Evolutionary conservation across 2,888 invertebrate species (phyloP), one percentile per base, ranked within the genome.

Genomic region (Oscheius sp.): DNA sequence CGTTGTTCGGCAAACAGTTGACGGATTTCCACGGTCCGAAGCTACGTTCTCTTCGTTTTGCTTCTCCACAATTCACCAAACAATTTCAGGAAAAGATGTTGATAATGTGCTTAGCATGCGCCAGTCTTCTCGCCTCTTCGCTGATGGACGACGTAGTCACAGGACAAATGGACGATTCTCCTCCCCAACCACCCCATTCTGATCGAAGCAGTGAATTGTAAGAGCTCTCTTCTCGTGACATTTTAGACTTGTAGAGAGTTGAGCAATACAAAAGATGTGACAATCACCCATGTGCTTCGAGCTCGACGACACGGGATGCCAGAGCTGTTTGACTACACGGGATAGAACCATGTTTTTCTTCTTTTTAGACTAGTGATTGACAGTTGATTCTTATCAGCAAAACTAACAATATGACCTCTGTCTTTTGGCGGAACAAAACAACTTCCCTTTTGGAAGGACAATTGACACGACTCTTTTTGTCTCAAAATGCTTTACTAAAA

Each of bases 91-190:
- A 39, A 12, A 58, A 20, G 6, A 58, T 61, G 61, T 29, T 61
- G 20, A 27, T 45, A 2, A 45, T 61, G 61, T 61, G 61, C 17
- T 27, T 61, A 17, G 61, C 61, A 27, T 61, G 61, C 29, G 61
- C 61, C 4, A 61, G 25, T 17, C 31, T 61, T 6, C n/a, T 61
- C 31, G 61, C 61, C 2, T 61, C 61, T 6, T 61, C 61, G n/a
- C 27, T 42, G 42, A 27, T 61, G 27, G 42, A 58, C 17, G 61
- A 61, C 31, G 29, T 29, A 8, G 37, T 12, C 2, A 20, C 20
- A 55, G 34, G 37, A 33, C 37, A 23, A 5, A 23, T 20, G 3
- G 50, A 50, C 12, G 20, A 17, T 23, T 20, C 50, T 3, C 12
- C 23, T 25, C 50, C 50, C 3, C n/a, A n/a, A n/a, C n/a, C n/a